These are phyloP conservation scores for Synchiropus splendidus DNA, from an alignment of 2,113 vertebrate genomes.

Conservation along the genomic window DNA sequence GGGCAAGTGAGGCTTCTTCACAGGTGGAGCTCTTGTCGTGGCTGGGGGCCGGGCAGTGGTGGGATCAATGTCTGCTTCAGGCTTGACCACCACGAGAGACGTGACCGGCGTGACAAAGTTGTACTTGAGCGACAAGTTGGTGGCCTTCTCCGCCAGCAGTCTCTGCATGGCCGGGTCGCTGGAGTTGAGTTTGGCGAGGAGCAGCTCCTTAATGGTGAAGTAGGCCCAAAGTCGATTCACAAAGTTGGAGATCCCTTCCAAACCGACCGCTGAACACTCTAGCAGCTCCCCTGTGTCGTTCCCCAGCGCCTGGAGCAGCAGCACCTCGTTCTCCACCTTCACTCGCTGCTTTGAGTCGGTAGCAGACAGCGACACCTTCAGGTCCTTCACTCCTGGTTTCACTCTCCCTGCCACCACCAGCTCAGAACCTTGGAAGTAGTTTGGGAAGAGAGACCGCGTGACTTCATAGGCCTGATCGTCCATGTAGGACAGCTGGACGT, in stretches of 20 bases:
- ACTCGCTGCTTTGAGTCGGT: constrained; percentile 49
- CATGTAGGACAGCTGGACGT: constrained; percentile 71
- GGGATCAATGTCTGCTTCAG: constrained; percentile 48
- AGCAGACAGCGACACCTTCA: constrained; percentile 65
- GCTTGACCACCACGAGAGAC: constrained; percentile 73
- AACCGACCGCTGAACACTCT: constrained; percentile 32
- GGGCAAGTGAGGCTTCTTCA: constrained; percentile 20
- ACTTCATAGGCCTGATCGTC: constrained; percentile 63
- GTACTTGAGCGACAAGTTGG: constrained; percentile 75
- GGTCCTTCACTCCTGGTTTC: constrained; percentile 52
- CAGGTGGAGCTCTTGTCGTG: constrained; percentile 17
- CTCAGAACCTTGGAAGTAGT: constrained; percentile 77
- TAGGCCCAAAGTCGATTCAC: constrained; percentile 76
- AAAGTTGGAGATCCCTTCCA: constrained; percentile 56
- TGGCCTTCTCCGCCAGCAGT: constrained; percentile 68
- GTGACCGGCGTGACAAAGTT: constrained; percentile 79
- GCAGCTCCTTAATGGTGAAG: constrained; percentile 73
- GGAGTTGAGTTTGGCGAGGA: constrained; percentile 62
- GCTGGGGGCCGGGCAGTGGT: constrained; percentile 30
- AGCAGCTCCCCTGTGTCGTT: constrained; percentile 33
- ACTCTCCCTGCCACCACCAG: constrained; percentile 71
- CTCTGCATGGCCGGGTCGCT: constrained; percentile 49
- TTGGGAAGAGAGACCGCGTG: constrained; percentile 67
- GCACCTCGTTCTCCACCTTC: constrained; percentile 54
- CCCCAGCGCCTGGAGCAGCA: constrained; percentile 16